Evolutionary conservation across 2,113 vertebrate species (phyloP).

Genomic region (Aythya baeri): DNA sequence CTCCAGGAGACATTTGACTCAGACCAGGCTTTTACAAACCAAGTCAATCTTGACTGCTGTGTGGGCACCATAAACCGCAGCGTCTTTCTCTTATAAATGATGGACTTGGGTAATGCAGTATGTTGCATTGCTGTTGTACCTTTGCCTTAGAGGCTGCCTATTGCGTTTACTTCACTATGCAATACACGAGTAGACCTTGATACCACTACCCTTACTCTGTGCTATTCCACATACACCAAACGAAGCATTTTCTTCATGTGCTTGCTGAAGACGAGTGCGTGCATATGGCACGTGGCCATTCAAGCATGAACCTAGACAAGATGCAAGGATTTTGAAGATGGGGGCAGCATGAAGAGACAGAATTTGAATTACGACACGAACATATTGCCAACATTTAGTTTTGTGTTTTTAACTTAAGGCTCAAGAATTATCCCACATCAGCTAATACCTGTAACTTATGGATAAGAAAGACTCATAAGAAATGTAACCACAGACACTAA

Average conservation of each 20-base stretch:
- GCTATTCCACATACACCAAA: neutral
- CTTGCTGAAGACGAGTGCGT: too few species aligned
- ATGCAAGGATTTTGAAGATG: neutral
- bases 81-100: neutral
- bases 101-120: accelerated
- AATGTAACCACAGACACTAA: neutral
- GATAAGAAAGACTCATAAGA: neutral
- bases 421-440: neutral
- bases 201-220: neutral
- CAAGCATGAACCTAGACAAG: neutral
- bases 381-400: neutral
- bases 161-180: neutral
- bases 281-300: accelerated
- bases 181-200: neutral
- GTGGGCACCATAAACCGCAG: neutral
- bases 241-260: accelerated
- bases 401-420: slow-evolving; percentile 26
- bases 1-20: neutral
- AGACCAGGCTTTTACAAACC: neutral
- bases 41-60: neutral
- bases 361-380: neutral
- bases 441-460: neutral
- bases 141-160: neutral
- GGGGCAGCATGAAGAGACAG: neutral
- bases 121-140: accelerated